Conservation (phyloP, 1,140 invertebrate genomes). For the Fopius arisanus region DNA sequence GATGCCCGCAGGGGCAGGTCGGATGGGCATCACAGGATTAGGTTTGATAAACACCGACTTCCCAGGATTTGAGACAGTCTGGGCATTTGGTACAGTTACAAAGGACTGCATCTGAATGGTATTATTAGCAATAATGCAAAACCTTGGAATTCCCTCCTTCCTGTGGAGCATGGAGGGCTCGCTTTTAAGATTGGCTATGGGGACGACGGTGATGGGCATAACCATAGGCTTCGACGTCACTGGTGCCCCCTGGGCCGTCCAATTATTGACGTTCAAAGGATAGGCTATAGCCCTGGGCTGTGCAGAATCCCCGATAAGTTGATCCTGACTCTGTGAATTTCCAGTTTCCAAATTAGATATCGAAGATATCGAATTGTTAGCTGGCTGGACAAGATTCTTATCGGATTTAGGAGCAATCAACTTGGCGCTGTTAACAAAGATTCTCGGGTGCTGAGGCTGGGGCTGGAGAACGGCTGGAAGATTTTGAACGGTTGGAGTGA, state of each 20-base stretch:
- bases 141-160: conserved; percentile 56
- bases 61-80: not conserved
- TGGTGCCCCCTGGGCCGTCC: conserved; percentile 38
- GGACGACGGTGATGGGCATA: conserved; percentile 53
- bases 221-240: conserved; percentile 45
- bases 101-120: not conserved
- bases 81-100: not conserved
- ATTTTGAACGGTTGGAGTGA: not conserved
- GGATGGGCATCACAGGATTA: not conserved
- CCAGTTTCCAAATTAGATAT: not conserved
- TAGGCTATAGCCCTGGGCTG: conserved; percentile 29
- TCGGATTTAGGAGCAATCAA: not conserved
- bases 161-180: conserved; percentile 56
- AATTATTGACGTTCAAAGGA: conserved; percentile 45
- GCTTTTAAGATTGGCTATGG: conserved; percentile 55
- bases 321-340: conserved; percentile 15
- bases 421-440: not conserved
- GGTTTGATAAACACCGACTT: not conserved
- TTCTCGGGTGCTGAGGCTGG: not conserved
- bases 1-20: too few species aligned
- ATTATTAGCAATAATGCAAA: conserved; percentile 55
- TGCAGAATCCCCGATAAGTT: conserved; percentile 31
- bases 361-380: too few species aligned
- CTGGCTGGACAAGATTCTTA: not conserved
- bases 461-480: not conserved